Conservation (phyloP, 2,888 invertebrate species). For the Ophion costatus region DNA sequence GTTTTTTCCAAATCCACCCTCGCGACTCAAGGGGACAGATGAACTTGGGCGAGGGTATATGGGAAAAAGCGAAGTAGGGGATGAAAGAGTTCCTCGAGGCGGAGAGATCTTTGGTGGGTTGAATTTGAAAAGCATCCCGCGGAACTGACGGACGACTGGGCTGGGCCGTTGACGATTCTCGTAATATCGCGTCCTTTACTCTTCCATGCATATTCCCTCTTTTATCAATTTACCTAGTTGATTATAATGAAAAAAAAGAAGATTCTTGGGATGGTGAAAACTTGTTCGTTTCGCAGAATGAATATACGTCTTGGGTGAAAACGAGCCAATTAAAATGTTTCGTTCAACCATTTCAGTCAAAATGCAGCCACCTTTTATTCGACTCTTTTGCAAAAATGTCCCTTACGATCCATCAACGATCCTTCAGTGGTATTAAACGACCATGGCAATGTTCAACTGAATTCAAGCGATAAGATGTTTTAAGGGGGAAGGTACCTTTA, state of each 20-base stretch:
- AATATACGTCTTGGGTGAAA: neutral
- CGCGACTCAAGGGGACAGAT: conserved; percentile 16
- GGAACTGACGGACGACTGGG: neutral
- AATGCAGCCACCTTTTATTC: too few relatives aligned
- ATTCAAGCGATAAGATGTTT: too few relatives aligned
- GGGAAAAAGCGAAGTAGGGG: conserved; percentile 10
- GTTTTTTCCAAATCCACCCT: neutral
- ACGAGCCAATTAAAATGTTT: neutral
- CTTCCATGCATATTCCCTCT: neutral
- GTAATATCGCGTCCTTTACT: neutral
- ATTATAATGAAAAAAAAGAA: neutral
- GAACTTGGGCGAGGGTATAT: neutral
- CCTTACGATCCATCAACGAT: too few relatives aligned
- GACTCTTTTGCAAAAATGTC: too few relatives aligned
- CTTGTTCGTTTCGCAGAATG: neutral
- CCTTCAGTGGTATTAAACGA: too few relatives aligned
- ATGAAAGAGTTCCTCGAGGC: conserved; percentile 33
- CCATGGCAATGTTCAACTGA: too few relatives aligned
- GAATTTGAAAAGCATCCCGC: neutral
- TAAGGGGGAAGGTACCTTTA: too few relatives aligned
- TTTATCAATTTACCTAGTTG: neutral
- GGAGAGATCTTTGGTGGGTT: conserved; percentile 8
- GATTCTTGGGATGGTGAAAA: neutral
- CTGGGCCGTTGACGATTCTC: conserved; percentile 1
- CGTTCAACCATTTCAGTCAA: neutral